Conservation (phyloP, 2,113 vertebrate genomes). For the Taxidea taxus region DNA sequence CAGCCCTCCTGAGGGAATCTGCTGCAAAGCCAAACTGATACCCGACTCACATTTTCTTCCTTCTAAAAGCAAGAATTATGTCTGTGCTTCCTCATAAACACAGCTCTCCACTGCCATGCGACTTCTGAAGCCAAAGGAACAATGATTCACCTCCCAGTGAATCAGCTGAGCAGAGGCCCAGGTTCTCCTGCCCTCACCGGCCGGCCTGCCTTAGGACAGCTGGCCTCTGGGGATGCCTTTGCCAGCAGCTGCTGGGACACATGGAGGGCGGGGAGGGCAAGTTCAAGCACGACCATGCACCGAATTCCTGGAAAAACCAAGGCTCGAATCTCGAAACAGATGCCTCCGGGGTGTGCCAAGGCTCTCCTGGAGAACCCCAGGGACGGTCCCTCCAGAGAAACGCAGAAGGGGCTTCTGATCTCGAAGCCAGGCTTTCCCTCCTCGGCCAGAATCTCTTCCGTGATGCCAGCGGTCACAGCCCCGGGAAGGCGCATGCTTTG, state of each 20-base stretch:
- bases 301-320: background rate
- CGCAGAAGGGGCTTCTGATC: accelerated
- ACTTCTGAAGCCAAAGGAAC: background rate
- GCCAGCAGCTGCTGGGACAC: background rate
- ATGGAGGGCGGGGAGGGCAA: background rate
- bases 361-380: background rate
- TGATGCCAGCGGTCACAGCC: accelerated
- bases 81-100: background rate
- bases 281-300: background rate
- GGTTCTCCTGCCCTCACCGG: background rate
- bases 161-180: background rate
- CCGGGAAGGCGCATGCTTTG: accelerated
- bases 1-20: background rate
- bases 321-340: background rate
- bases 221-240: background rate
- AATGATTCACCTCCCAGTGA: accelerated
- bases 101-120: background rate
- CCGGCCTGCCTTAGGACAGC: background rate
- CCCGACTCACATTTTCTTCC: too few species aligned
- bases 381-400: background rate
- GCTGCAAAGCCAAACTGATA: background rate
- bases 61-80: background rate
- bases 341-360: background rate
- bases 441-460: background rate
- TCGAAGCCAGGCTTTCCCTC: background rate